A percentile compares a stretch with the other conserved stretches of the same genome.
phyloP scores from a whole-genome alignment of 2,113 vertebrate species.

The Cettia cetti region DNA sequence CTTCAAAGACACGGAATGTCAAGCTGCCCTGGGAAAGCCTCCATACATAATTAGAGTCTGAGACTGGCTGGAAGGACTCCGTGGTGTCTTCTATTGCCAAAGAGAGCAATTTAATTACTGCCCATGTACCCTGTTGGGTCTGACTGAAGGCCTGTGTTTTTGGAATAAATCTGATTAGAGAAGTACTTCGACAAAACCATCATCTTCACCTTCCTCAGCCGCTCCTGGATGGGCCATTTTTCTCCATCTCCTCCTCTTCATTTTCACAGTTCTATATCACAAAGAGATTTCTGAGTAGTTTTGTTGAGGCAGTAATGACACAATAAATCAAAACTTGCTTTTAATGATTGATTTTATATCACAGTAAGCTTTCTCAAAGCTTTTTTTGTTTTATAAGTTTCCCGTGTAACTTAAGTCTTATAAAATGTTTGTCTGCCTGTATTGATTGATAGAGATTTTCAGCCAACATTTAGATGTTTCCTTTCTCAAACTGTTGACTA shows the following conservation, averaged over 20 bases:
- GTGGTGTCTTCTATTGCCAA: not conserved
- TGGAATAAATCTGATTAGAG: not conserved
- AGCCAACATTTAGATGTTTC: not conserved
- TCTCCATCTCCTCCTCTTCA: not conserved
- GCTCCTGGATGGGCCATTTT: not conserved
- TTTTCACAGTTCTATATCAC: not conserved
- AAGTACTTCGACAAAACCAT: not conserved
- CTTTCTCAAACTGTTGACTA: not conserved
- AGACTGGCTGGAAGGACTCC: not conserved
- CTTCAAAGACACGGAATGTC: not conserved
- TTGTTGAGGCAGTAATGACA: not conserved
- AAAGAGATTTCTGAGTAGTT: not conserved
- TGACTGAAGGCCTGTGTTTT: not conserved
- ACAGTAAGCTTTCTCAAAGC: not conserved
- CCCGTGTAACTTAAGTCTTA: not conserved
- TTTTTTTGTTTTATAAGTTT: not conserved
- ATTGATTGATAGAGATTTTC: not conserved
- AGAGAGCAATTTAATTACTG: constrained; percentile 24
- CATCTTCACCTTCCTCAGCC: not conserved
- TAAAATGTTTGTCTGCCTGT: not conserved
- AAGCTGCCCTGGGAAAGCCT: not conserved
- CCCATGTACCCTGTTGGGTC: not conserved
- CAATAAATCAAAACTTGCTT: not conserved
- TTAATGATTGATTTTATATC: not conserved
- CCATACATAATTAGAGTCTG: not conserved